Evolutionary conservation across 2,113 vertebrate species (phyloP), one percentile per base, ranked within the genome.

Genomic region (Lonchura striata): DNA sequence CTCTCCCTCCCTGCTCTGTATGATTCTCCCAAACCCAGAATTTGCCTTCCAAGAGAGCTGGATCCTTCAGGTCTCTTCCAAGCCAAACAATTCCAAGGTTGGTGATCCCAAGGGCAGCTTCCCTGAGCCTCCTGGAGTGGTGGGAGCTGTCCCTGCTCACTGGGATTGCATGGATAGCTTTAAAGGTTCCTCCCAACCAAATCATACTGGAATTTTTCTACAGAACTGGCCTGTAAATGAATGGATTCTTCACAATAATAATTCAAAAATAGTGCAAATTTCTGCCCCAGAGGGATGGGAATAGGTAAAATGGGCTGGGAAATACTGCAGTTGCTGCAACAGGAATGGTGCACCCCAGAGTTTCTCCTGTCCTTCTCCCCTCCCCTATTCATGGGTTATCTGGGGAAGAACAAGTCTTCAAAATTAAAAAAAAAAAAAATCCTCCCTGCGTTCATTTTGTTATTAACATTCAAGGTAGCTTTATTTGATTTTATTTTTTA

Each of bases 371-470:
- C 69, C 15, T 64, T 56, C 33, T 60, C 28, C 49, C 30, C 9
- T 35, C 21, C 12, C 23, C 28, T 60, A 2, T 7, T 42, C 20
- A 4, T 7, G 9, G 53, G 23, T 49, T 70, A 7, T 74, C 37
- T 39, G n/a, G 16, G 21, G 69, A 50, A 50, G 18, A 47, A 14
- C 15, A 80, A 47, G 1, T 22, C 27, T 39, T 72, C 19, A 57
- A 28, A 15, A 30, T 27, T 41, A 7, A 21, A 3, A 3, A 30
- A 2, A 2, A n/a, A n/a, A 24, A 80, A 69, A 61, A 35, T 21
- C 33, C 8, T 0, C 1, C 15, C 24, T 11, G 5, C 1, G 0
- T 53, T 86, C 4, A 44, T 71, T 80, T 80, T 20, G 7, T 7
- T 59, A 6, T 42, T 59, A 31, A 80, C 39, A n/a, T 15, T n/a